Percentiles rank a stretch among this genome's conserved stretches.
phyloP scores from a whole-genome alignment of 2,113 vertebrate genomes.

The Rhynchopsitta pachyrhyncha region DNA sequence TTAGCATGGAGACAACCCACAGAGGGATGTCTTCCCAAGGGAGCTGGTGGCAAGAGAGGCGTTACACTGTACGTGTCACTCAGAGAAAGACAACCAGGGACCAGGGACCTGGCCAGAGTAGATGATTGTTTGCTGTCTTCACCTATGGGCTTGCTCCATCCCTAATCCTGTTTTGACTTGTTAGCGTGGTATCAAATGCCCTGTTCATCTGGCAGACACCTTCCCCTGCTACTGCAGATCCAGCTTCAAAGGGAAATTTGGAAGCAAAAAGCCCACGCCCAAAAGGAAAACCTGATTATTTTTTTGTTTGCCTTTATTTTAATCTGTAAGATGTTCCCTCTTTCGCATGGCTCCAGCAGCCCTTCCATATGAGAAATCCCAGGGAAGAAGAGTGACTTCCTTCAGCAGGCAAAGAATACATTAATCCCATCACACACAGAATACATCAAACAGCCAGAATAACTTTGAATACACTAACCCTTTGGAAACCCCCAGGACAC shows the following conservation, averaged over 20 bases:
- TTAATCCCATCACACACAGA: not conserved
- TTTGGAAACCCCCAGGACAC: not conserved
- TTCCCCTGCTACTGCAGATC: not conserved
- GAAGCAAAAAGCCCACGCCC: slow-evolving; percentile 22
- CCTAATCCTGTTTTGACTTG: not conserved
- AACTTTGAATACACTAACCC: not conserved
- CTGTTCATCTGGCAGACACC: not conserved
- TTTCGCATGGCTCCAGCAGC: not conserved
- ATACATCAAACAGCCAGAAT: not conserved
- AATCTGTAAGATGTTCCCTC: slow-evolving; percentile 31
- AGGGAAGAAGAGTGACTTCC: slow-evolving; percentile 32
- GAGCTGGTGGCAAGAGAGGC: not conserved
- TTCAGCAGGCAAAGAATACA: not conserved
- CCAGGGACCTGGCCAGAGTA: not conserved
- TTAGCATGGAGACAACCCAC: not conserved
- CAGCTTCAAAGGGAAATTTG: slow-evolving; percentile 29
- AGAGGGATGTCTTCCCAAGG: not conserved
- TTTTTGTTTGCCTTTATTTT: not conserved
- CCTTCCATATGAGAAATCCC: slow-evolving; percentile 30
- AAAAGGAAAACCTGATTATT: not conserved
- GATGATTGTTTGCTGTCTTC: not conserved
- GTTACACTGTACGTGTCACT: not conserved
- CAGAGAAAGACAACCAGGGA: not conserved
- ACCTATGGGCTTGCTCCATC: not conserved
- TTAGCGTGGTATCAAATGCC: not conserved